Evolutionary conservation across 2,797 vertebrate genomes (phyloP).

Genomic region (Lithobates sylvaticus): DNA sequence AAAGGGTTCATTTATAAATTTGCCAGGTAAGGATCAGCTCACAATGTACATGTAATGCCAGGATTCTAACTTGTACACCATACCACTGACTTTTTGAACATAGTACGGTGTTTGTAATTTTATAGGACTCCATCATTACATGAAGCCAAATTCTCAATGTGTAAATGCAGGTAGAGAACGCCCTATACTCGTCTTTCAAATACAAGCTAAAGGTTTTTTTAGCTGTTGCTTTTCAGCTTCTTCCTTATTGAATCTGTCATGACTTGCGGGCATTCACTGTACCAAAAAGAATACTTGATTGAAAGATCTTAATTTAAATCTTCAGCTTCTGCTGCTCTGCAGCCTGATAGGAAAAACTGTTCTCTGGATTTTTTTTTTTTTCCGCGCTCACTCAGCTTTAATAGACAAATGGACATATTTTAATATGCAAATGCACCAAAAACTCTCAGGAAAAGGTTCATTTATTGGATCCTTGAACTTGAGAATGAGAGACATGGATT

Average conservation of each 20-base stretch:
- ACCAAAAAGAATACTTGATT: slow-evolving; percentile 43
- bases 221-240: neutral
- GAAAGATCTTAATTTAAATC: slow-evolving; percentile 10
- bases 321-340: slow-evolving; percentile 4
- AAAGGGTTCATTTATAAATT: too few relatives aligned
- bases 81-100: too few relatives aligned
- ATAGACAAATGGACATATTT: slow-evolving; percentile 22
- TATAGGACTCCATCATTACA: neutral
- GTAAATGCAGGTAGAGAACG: slow-evolving; percentile 2
- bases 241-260: slow-evolving; percentile 33
- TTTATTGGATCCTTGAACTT: neutral
- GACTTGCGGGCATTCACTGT: slow-evolving; percentile 32
- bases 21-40: too few relatives aligned
- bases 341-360: slow-evolving; percentile 1
- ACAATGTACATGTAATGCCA: too few relatives aligned
- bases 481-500: neutral
- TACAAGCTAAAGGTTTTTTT: neutral
- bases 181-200: neutral
- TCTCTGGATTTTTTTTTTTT: neutral
- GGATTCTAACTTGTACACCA: too few relatives aligned
- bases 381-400: neutral
- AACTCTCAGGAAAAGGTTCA: neutral
- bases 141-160: neutral
- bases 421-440: slow-evolving; percentile 19
- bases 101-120: neutral